Evolutionary conservation across 2,797 vertebrate species (phyloP), one percentile per base, ranked within the genome.

Genomic region (Myoxocephalus aenaeus): DNA sequence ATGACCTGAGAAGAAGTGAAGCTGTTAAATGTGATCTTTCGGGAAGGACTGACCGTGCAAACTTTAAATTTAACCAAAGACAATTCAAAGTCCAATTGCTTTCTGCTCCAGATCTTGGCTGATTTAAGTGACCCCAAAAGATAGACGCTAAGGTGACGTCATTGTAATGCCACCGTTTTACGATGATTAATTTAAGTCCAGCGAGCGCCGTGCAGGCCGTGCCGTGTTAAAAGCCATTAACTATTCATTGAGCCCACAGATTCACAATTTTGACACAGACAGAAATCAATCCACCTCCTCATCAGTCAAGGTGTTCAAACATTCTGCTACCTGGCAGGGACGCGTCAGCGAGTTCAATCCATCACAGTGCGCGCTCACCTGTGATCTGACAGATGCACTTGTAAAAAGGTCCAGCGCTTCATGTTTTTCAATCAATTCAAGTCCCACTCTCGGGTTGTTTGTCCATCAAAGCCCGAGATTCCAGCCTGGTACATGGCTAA

Each of bases 1-100:
- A 68, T 86, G 78, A 68, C 62, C 54, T 48, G 38, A 70, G 85
- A 70, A 69, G 59, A 77, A 46, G 34, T 48, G 18, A 62, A 38
- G 5, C 65, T 64, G 93, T 94, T 94, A 57, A 73, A 51, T 84
- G 83, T 92, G 93, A 90, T 92, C 91, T 89, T 87, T 82, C 83
- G 80, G 81, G 85, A 92, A 14, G 25, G 92, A 96, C 96, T 75
- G 94, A 97, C 96, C 62, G 51, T 73, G 70, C 91, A 83, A 90
- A 87, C 92, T 95, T 93, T 95, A 96, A 96, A 96, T 96, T 95
- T 94, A 94, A 93, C 92, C 90, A 85, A 91, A 87, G 91, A 95
- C 91, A 95, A 95, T 95, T 95, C 92, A 94, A 96, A 93, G 88
- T 65, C 89, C 95, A 95, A 96, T 96, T 95, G 93, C 90, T 92